Conservation (phyloP, 2,797 vertebrate genomes). For the Smutsia temminckii region DNA sequence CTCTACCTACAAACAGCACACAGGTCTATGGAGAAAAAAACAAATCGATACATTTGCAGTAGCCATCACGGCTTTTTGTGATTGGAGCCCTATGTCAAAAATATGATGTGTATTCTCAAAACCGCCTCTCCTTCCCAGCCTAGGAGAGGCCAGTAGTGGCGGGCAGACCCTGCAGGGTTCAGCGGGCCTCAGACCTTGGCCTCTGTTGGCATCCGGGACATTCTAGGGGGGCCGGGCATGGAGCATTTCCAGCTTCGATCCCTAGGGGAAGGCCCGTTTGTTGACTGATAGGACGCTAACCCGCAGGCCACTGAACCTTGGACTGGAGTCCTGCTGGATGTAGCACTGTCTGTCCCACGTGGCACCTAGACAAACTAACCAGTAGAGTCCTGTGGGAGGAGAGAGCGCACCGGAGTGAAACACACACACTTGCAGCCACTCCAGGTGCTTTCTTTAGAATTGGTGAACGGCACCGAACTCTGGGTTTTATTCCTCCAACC, state of each 20-base stretch:
- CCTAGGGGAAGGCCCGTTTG: slow-evolving; percentile 73
- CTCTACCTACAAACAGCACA: slow-evolving; percentile 87
- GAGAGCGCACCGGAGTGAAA: background rate
- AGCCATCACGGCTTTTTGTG: slow-evolving; percentile 84
- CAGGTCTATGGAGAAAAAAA: slow-evolving; percentile 82
- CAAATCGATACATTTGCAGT: slow-evolving; percentile 86
- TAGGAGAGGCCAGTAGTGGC: slow-evolving; percentile 66
- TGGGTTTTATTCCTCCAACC: background rate
- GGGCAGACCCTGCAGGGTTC: slow-evolving; percentile 68
- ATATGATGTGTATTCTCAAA: slow-evolving; percentile 76
- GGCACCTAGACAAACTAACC: background rate
- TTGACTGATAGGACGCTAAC: slow-evolving; percentile 59
- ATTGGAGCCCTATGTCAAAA: slow-evolving; percentile 84
- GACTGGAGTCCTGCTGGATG: slow-evolving; percentile 47
- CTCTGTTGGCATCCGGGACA: accelerated
- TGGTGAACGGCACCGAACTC: background rate
- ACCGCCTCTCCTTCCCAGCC: slow-evolving; percentile 35
- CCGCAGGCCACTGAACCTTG: slow-evolving; percentile 58
- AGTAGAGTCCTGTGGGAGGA: background rate
- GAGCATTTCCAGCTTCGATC: slow-evolving; percentile 52
- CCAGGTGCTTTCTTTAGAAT: slow-evolving; percentile 42
- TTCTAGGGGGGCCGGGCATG: no score
- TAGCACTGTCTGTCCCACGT: background rate
- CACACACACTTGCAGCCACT: background rate
- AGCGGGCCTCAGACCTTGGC: background rate